These are phyloP conservation scores for Drosophila macrospina DNA, from an alignment of 2,888 invertebrate species.

Conservation along the genomic window DNA sequence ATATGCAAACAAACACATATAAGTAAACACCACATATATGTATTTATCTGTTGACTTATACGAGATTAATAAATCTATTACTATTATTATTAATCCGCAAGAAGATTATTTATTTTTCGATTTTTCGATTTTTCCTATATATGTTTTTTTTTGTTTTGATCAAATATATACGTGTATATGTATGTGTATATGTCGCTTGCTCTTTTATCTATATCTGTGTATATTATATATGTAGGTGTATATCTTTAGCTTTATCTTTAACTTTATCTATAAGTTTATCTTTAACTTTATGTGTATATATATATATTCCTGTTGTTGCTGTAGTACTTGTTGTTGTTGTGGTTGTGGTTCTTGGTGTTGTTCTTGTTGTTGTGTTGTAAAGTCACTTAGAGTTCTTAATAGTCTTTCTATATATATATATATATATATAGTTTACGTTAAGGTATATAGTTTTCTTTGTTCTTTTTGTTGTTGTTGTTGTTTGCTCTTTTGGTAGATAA, in stretches of 20 bases:
- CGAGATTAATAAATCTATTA: constrained; percentile 12
- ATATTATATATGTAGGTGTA: constrained; percentile 1
- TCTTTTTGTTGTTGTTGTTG: constrained; percentile 1
- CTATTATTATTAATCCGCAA: constrained; percentile 22
- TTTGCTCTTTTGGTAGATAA: constrained; percentile 34
- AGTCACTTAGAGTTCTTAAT: constrained; percentile 38
- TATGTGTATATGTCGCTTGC: constrained; percentile 25
- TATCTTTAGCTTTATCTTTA: constrained; percentile 14
- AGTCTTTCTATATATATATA: constrained; percentile 25
- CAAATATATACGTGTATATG: constrained; percentile 28
- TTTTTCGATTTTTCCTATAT: constrained; percentile 2
- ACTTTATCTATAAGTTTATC: constrained; percentile 20
- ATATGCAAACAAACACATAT: constrained; percentile 11
- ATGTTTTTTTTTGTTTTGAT: constrained; percentile 13
- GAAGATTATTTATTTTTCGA: constrained; percentile 11
- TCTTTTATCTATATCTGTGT: constrained; percentile 16
- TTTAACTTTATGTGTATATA: constrained; percentile 26
- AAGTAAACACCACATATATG: constrained; percentile 8
- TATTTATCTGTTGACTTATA: constrained; percentile 13
- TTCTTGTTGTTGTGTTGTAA: constrained; percentile 11
- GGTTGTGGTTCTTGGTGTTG: constrained; percentile 24
- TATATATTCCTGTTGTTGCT: constrained; percentile 32
- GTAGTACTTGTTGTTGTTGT: not conserved
- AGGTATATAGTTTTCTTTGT: constrained; percentile 6
- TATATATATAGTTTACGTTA: constrained; percentile 5